Evolutionary conservation across 2,888 invertebrate genomes (phyloP).

Genomic region (Gastrophysa polygoni): DNA sequence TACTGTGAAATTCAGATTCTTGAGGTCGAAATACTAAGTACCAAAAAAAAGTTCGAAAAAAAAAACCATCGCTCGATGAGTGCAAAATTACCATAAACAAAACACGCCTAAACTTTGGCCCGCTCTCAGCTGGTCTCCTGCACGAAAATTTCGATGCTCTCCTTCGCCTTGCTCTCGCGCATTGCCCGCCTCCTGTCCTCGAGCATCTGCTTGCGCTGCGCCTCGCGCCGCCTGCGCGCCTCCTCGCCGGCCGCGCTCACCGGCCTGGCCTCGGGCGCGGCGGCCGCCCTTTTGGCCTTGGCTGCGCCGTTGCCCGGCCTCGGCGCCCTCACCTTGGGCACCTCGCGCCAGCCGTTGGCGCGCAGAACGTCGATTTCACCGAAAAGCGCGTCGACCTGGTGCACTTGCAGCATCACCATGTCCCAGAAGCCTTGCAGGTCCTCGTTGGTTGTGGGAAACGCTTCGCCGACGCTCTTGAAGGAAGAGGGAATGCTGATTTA

Average conservation of each 20-base stretch:
- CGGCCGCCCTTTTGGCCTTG: constrained; percentile 35
- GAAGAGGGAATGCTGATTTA: too few relatives aligned
- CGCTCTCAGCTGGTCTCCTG: constrained; percentile 56
- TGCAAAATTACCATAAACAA: constrained; percentile 5
- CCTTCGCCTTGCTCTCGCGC: constrained; percentile 46
- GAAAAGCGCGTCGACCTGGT: constrained; percentile 81
- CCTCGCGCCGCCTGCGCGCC: constrained; percentile 65
- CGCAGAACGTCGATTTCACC: constrained; percentile 69
- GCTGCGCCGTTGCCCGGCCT: constrained; percentile 24
- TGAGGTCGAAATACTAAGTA: too few relatives aligned
- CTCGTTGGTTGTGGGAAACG: constrained; percentile 85
- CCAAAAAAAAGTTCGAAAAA: constrained; percentile 12
- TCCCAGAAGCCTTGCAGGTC: constrained; percentile 98
- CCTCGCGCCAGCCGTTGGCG: constrained; percentile 70
- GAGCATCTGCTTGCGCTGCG: constrained; percentile 79
- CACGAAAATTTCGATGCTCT: constrained; percentile 58
- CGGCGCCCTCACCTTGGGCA: neutral
- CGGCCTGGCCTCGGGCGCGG: constrained; percentile 22
- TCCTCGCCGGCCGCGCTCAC: constrained; percentile 60
- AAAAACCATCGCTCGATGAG: too few relatives aligned
- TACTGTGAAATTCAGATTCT: too few relatives aligned
- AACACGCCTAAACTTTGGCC: constrained; percentile 5
- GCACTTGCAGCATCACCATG: constrained; percentile 92
- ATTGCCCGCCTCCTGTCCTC: constrained; percentile 74
- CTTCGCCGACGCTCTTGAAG: constrained; percentile 74